Conservation (phyloP, 2,113 vertebrate species). For the Bostrychus sinensis region DNA sequence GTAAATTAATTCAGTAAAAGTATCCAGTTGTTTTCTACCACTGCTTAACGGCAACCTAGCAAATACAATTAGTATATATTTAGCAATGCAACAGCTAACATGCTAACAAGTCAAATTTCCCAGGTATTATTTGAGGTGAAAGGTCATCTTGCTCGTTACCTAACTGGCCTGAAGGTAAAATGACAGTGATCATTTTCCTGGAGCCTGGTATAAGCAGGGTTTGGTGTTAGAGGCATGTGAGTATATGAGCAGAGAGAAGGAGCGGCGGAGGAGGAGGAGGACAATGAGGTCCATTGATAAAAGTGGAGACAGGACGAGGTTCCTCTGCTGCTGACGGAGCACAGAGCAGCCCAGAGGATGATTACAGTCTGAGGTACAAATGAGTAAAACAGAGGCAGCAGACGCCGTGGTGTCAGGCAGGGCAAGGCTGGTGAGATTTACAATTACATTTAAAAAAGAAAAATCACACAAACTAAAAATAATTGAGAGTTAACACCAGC, state of each 20-base stretch:
- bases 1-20: no score
- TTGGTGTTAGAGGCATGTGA: no score
- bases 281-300: conserved; percentile 78
- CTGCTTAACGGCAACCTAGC: no score
- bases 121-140: no score
- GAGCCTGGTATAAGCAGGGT: conserved; percentile 43
- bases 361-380: conserved; percentile 71
- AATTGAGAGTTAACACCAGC: no score
- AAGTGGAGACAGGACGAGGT: conserved; percentile 72
- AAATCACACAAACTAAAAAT: not conserved
- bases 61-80: no score
- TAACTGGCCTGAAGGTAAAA: conserved; percentile 17
- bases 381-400: conserved; percentile 61
- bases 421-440: no score
- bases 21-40: no score
- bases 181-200: conserved; percentile 9
- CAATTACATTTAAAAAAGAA: conserved; percentile 8
- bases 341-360: conserved; percentile 67
- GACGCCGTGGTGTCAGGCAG: conserved; percentile 37
- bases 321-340: conserved; percentile 63
- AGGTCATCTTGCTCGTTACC: conserved; percentile 8
- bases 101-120: no score
- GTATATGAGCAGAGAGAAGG: conserved; percentile 36
- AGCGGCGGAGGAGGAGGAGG: conserved; percentile 35
- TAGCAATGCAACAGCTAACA: no score